Conservation (phyloP, 2,113 vertebrate species). For the Lynx canadensis region DNA sequence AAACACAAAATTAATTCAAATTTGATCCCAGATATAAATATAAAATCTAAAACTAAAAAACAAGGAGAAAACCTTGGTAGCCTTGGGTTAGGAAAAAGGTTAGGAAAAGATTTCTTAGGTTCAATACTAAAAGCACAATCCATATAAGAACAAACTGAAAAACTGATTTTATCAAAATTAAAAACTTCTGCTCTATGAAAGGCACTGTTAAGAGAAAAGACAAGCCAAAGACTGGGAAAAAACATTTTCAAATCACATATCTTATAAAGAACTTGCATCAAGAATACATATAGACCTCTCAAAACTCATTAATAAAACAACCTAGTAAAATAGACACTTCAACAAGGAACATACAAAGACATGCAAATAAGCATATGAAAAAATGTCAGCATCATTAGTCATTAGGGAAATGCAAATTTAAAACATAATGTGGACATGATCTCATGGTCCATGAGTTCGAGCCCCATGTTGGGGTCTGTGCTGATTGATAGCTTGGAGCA, state of each 20-base stretch:
- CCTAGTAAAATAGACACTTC: background rate
- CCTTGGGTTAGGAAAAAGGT: background rate
- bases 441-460: no score
- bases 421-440: background rate
- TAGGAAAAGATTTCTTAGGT: conserved; percentile 42
- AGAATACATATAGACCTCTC: background rate
- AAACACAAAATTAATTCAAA: conserved; percentile 35
- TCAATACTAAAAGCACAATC: conserved; percentile 34
- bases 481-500: no score
- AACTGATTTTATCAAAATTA: conserved; percentile 12
- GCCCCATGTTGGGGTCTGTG: no score
- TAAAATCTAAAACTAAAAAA: conserved; percentile 35
- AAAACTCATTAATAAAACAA: background rate
- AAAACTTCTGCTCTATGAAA: conserved; percentile 9
- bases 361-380: background rate
- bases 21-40: background rate
- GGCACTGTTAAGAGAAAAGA: background rate
- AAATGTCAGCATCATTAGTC: background rate
- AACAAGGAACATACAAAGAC: background rate
- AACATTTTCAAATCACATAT: background rate
- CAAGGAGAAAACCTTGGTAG: background rate
- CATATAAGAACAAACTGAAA: conserved; percentile 40
- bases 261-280: conserved; percentile 4
- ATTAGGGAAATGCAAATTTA: background rate
- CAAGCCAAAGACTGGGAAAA: background rate